Evolutionary conservation across 2,113 vertebrate species (phyloP).

Genomic region (Sakesphorus luctuosus): DNA sequence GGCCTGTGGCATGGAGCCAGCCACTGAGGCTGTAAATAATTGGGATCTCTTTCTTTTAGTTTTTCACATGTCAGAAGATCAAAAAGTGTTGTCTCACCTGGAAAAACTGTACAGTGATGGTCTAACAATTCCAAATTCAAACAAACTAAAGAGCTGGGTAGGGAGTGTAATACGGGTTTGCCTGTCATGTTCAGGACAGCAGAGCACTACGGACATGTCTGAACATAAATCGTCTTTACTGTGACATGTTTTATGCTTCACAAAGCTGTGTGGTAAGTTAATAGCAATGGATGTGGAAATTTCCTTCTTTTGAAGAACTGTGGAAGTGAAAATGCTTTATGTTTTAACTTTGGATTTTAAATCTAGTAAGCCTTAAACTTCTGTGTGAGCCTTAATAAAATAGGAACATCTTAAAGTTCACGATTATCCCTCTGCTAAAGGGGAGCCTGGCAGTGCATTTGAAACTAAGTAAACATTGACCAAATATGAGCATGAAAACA

Average conservation of each 20-base stretch:
- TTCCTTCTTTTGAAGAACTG: not conserved
- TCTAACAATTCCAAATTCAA: not conserved
- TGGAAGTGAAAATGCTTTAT: not conserved
- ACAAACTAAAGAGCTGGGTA: not conserved
- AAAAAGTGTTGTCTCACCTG: not conserved
- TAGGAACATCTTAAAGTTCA: not conserved
- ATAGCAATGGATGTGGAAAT: not conserved
- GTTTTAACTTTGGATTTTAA: not conserved
- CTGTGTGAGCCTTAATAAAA: not conserved
- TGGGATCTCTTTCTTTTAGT: not conserved
- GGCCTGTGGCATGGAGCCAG: not conserved
- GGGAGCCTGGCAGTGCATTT: not conserved
- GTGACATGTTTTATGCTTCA: constrained; percentile 3
- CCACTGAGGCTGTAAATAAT: not conserved
- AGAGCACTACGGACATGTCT: not conserved
- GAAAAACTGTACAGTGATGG: not conserved
- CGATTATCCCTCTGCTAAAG: not conserved
- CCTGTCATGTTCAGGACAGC: not conserved
- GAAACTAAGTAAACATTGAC: constrained; percentile 52
- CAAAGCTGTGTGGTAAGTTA: constrained; percentile 8
- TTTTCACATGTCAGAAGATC: not conserved
- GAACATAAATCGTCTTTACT: not conserved
- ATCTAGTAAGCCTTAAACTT: not conserved
- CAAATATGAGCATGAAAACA: constrained; percentile 57
- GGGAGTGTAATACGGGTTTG: not conserved